Evolutionary conservation across 2,113 vertebrate genomes (phyloP).

Genomic region (Gavia stellata): DNA sequence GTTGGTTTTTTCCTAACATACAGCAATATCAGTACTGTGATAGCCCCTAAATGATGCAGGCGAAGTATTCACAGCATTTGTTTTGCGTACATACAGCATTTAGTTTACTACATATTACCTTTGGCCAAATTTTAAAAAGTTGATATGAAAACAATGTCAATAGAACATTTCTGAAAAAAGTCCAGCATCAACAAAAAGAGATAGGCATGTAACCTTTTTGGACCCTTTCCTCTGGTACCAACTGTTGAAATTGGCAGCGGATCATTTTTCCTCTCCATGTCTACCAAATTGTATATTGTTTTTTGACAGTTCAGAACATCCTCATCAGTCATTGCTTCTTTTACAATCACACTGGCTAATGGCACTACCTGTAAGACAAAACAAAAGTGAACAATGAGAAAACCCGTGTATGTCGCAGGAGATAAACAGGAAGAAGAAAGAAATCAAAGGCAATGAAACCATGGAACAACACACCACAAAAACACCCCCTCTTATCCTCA

Average conservation of each 20-base stretch:
- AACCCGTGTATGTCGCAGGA: not conserved
- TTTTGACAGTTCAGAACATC: constrained; percentile 97
- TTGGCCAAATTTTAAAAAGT: not conserved
- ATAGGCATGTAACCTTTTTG: constrained; percentile 82
- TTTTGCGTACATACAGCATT: not conserved
- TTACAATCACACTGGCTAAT: constrained; percentile 93
- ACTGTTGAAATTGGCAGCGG: constrained; percentile 97
- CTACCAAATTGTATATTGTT: constrained; percentile 95
- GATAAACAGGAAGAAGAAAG: not conserved
- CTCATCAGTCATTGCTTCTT: constrained; percentile 91
- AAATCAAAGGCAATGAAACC: not conserved
- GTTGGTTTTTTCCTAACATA: not conserved
- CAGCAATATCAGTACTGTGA: not conserved
- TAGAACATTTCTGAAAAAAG: not conserved
- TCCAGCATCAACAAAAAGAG: not conserved
- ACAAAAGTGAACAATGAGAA: not conserved
- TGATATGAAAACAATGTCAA: not conserved
- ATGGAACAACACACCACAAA: not conserved
- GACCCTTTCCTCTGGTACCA: constrained; percentile 96
- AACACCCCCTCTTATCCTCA: not conserved
- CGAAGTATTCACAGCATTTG: not conserved
- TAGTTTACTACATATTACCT: not conserved
- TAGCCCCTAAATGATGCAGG: not conserved
- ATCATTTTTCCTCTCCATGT: constrained; percentile 98
- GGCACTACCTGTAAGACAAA: constrained; percentile 86